A percentile compares a stretch with the other conserved stretches of the same genome.
phyloP scores from a whole-genome alignment of 2,113 vertebrate genomes.

The Chrysemys picta region DNA sequence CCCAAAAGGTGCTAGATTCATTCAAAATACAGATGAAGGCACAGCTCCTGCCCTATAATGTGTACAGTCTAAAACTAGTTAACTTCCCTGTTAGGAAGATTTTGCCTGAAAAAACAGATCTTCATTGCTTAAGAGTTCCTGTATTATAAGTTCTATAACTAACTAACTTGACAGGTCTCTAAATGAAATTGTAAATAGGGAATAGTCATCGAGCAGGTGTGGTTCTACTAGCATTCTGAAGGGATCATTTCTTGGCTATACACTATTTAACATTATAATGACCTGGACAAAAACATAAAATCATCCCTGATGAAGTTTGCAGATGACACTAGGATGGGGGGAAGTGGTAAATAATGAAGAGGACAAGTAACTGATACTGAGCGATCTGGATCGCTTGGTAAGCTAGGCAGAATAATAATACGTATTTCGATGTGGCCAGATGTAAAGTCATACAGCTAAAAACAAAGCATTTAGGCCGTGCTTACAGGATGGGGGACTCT shows the following conservation, averaged over 20 bases:
- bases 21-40: not conserved
- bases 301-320: not conserved
- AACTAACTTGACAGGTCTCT: not conserved
- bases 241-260: not conserved
- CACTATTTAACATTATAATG: not conserved
- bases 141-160: not conserved
- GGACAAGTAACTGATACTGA: not conserved
- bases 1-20: not conserved
- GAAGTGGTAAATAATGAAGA: not conserved
- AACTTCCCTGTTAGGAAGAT: not conserved
- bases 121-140: not conserved
- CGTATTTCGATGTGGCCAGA: not conserved
- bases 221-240: not conserved
- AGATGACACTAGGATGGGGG: not conserved
- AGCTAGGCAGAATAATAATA: not conserved
- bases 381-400: not conserved
- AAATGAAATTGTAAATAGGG: not conserved
- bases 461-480: not conserved
- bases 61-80: not conserved
- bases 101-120: not conserved
- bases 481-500: not conserved
- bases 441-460: not conserved
- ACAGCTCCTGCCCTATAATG: not conserved
- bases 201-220: not conserved
- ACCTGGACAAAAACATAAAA: slow-evolving; percentile 19